Conservation (phyloP, 2,113 vertebrate species). For the Aramus guarauna region DNA sequence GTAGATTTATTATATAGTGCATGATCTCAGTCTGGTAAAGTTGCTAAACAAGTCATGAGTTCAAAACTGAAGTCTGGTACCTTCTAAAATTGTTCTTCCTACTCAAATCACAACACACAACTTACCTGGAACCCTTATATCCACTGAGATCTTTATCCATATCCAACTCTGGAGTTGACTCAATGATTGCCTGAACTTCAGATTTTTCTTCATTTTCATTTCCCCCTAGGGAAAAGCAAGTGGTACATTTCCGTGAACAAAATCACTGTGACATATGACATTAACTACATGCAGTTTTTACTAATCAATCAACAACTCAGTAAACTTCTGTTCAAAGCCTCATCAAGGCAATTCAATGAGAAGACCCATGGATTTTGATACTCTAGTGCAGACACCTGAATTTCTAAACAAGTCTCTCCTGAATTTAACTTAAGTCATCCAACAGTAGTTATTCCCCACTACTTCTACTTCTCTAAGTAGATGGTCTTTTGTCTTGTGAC, state of each 20-base stretch:
- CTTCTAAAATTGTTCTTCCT: not conserved
- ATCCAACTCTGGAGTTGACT: slow-evolving; percentile 96
- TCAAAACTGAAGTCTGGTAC: not conserved
- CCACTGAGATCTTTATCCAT: slow-evolving; percentile 90
- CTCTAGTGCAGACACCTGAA: not conserved
- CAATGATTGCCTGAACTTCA: slow-evolving; percentile 97
- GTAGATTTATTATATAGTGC: not conserved
- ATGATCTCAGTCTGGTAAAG: not conserved
- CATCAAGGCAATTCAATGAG: not conserved
- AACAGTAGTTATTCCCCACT: not conserved
- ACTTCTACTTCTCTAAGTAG: not conserved
- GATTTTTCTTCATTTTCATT: slow-evolving; percentile 86
- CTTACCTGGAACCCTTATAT: slow-evolving; percentile 89
- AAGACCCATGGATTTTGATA: not conserved
- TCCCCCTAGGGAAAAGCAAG: slow-evolving; percentile 69
- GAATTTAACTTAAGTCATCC: not conserved
- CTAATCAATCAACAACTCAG: not conserved
- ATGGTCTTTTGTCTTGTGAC: not conserved
- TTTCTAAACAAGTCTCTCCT: not conserved
- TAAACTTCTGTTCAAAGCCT: not conserved
- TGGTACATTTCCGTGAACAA: not conserved
- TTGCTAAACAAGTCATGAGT: not conserved
- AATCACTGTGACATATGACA: not conserved
- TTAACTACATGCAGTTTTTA: not conserved
- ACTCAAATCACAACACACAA: not conserved